These are phyloP conservation scores for Drosophila santomea DNA, from an alignment of 1,140 invertebrate genomes.

Conservation along the genomic window DNA sequence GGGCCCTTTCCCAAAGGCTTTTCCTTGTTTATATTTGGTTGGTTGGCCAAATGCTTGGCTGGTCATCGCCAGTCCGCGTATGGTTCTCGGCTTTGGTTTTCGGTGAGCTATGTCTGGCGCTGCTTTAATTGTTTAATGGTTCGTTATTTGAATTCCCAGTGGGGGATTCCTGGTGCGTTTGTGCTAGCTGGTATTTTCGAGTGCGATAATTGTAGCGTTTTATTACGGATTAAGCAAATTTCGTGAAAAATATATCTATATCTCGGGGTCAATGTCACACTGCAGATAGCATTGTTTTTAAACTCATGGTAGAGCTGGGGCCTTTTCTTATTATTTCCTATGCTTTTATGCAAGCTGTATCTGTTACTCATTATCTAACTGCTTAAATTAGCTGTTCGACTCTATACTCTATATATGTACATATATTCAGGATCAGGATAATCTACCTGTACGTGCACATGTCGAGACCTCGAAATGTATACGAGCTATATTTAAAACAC, in stretches of 20 bases:
- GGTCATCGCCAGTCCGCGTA: conserved; percentile 35
- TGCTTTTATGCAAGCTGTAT: no score
- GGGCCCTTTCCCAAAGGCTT: conserved; percentile 28
- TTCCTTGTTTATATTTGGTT: conserved; percentile 74
- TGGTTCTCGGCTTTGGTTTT: background rate
- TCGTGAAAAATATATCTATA: conserved; percentile 50
- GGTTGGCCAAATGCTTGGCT: conserved; percentile 68
- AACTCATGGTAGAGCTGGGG: no score
- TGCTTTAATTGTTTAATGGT: conserved; percentile 79
- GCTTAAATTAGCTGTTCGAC: no score
- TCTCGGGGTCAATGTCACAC: background rate
- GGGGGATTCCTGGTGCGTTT: conserved; percentile 39
- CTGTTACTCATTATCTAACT: no score
- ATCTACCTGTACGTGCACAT: no score
- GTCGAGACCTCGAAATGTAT: no score
- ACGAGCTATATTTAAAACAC: no score
- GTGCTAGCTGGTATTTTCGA: conserved; percentile 49
- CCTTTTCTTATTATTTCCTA: no score
- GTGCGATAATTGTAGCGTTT: conserved; percentile 70
- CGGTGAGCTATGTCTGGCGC: conserved; percentile 22
- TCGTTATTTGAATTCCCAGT: conserved; percentile 72
- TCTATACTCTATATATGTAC: no score
- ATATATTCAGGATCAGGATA: no score
- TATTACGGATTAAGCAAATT: conserved; percentile 67
- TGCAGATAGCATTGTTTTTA: background rate